Evolutionary conservation across 64 coral and sea anemone species (phyloP).

Genomic region (Trachythela sp.): DNA sequence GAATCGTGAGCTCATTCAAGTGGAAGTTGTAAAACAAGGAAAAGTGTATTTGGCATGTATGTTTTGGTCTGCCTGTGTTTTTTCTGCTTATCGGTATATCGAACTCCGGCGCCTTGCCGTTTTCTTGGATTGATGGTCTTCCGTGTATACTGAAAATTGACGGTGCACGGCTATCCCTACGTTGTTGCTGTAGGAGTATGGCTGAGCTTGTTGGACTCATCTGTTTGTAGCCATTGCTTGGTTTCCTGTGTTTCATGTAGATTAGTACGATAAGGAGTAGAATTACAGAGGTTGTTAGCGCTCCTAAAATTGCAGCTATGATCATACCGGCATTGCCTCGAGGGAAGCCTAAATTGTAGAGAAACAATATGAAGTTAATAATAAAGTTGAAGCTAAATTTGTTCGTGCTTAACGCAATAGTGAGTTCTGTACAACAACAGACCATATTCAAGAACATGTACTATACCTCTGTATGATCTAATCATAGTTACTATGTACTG

Average conservation of each 20-base stretch:
- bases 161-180: not conserved
- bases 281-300: not conserved
- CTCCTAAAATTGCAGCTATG: not conserved
- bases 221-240: not conserved
- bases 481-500: too few relatives aligned
- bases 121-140: not conserved
- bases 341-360: not conserved
- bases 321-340: not conserved
- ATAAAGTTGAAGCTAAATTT: not conserved
- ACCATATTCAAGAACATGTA: too few relatives aligned
- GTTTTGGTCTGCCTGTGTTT: not conserved
- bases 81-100: not conserved
- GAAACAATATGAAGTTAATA: not conserved
- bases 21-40: not conserved
- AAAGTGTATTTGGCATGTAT: not conserved
- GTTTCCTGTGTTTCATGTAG: not conserved
- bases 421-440: too few relatives aligned
- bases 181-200: not conserved
- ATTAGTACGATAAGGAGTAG: not conserved
- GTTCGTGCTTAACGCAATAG: not conserved
- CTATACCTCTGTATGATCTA: too few relatives aligned
- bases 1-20: not conserved
- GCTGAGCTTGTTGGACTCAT: not conserved
- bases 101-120: not conserved
- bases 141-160: not conserved